These are phyloP conservation scores for Noctuana brunneofusca DNA, from an alignment of 2,888 invertebrate species.

Conservation along the genomic window DNA sequence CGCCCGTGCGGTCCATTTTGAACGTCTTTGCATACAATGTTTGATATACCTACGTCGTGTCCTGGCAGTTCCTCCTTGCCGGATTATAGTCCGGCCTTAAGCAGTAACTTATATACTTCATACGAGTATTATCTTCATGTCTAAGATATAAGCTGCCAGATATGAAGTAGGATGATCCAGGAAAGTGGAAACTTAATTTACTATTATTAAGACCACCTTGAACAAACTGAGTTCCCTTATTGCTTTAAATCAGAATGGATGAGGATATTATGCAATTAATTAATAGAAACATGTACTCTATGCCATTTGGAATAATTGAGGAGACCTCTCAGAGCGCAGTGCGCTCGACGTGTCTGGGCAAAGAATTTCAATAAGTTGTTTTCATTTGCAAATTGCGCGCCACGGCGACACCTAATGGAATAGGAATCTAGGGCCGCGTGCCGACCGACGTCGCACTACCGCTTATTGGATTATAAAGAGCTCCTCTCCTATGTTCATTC, in stretches of 20 bases:
- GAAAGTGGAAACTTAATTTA: not conserved
- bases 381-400: slow-evolving; percentile 81
- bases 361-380: slow-evolving; percentile 83
- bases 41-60: slow-evolving; percentile 20
- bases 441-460: slow-evolving; percentile 50
- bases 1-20: slow-evolving; percentile 59
- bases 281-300: slow-evolving; percentile 47
- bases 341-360: slow-evolving; percentile 57
- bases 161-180: slow-evolving; percentile 15
- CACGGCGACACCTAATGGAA: slow-evolving; percentile 79
- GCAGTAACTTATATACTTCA: slow-evolving; percentile 1
- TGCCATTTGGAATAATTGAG: slow-evolving; percentile 47
- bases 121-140: slow-evolving; percentile 8
- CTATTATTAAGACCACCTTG: not conserved
- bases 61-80: slow-evolving; percentile 39
- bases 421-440: slow-evolving; percentile 68
- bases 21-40: slow-evolving; percentile 41
- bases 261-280: slow-evolving; percentile 33
- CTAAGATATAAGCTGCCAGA: slow-evolving; percentile 16
- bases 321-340: slow-evolving; percentile 29
- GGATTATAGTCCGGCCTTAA: slow-evolving; percentile 49
- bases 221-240: not conserved
- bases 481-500: slow-evolving; percentile 38
- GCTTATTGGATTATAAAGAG: slow-evolving; percentile 71
- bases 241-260: slow-evolving; percentile 3